These are phyloP conservation scores for Tautogolabrus adspersus DNA, from an alignment of 2,113 vertebrate species.

Conservation along the genomic window DNA sequence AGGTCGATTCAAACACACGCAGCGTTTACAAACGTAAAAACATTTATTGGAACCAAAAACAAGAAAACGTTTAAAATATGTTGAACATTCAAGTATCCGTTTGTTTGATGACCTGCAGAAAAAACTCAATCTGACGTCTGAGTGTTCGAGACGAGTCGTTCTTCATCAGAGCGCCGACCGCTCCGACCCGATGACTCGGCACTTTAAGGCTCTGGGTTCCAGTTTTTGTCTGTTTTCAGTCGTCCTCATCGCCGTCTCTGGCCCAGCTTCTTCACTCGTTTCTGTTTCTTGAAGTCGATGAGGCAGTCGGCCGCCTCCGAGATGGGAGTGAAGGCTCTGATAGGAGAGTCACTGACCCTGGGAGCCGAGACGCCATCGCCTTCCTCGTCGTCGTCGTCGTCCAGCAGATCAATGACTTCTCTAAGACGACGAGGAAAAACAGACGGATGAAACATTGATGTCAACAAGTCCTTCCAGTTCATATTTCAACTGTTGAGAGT, in stretches of 20 bases:
- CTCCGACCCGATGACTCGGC: background rate
- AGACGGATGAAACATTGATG: background rate
- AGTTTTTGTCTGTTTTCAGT: background rate
- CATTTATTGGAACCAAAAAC: background rate
- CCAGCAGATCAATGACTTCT: slow-evolving; percentile 67
- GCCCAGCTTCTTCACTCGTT: slow-evolving; percentile 55
- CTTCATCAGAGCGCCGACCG: background rate
- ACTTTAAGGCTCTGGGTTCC: slow-evolving; percentile 44
- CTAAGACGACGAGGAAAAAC: slow-evolving; percentile 17
- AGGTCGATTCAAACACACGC: no score
- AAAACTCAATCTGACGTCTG: slow-evolving; percentile 1
- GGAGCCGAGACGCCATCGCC: background rate
- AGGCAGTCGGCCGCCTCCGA: slow-evolving; percentile 84
- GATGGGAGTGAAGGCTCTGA: slow-evolving; percentile 83
- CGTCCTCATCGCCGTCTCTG: slow-evolving; percentile 61
- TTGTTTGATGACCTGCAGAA: slow-evolving; percentile 15
- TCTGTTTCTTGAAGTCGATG: slow-evolving; percentile 82
- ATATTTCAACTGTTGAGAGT: no score
- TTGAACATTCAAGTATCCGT: slow-evolving; percentile 1
- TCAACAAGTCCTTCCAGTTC: no score
- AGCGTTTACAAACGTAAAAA: no score
- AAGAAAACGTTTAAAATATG: background rate
- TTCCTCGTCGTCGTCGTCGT: slow-evolving; percentile 28
- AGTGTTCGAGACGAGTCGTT: background rate
- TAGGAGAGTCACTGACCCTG: slow-evolving; percentile 80